These are phyloP conservation scores for Todus mexicanus DNA, from an alignment of 2,797 vertebrate genomes.

Conservation along the genomic window DNA sequence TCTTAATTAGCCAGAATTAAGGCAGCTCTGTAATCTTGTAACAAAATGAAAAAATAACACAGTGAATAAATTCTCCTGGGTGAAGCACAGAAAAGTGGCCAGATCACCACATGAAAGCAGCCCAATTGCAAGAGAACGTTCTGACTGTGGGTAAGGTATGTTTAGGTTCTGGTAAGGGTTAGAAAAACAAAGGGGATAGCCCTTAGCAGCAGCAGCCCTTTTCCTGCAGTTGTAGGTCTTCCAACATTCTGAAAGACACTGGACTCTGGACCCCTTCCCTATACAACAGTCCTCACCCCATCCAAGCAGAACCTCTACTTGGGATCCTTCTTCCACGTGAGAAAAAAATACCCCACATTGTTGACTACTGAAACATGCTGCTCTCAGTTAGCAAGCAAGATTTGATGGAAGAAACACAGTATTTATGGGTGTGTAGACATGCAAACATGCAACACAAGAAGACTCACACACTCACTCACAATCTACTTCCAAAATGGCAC, in stretches of 20 bases:
- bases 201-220: not conserved
- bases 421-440: not conserved
- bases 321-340: not conserved
- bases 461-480: constrained; percentile 79
- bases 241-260: not conserved
- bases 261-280: not conserved
- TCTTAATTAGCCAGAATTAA: not conserved
- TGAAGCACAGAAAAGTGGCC: not conserved
- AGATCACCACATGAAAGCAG: not conserved
- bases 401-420: not conserved
- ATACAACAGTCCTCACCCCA: not conserved
- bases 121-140: not conserved
- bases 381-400: not conserved
- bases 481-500: constrained; percentile 83
- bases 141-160: not conserved
- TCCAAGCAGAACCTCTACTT: not conserved
- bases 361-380: not conserved
- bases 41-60: not conserved
- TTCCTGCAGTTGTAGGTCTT: not conserved
- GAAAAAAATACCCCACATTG: not conserved
- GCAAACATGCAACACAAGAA: not conserved
- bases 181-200: not conserved
- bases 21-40: not conserved
- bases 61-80: not conserved
- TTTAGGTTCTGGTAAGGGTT: not conserved